Conservation (phyloP, 2,888 invertebrate genomes). For the Agrotis exclamationis region DNA sequence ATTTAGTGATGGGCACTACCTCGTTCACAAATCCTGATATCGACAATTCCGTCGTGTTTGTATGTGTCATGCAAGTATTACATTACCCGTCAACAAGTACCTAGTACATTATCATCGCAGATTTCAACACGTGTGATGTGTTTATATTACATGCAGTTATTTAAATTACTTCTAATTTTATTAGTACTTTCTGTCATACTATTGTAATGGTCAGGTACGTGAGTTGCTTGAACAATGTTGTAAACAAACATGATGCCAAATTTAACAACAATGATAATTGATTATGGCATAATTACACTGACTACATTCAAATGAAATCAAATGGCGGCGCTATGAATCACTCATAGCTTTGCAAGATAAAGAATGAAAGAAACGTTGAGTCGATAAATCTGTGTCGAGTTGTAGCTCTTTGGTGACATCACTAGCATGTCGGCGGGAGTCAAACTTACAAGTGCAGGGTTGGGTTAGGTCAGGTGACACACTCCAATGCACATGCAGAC, state of each 20-base stretch:
- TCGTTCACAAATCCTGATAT: conserved; percentile 37
- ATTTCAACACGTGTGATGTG: conserved; percentile 29
- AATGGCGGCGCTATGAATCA: conserved; percentile 18
- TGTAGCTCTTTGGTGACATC: conserved; percentile 61
- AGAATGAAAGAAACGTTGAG: conserved; percentile 21
- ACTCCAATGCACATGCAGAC: conserved; percentile 80
- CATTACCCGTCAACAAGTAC: conserved; percentile 47
- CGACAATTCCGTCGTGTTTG: conserved; percentile 39
- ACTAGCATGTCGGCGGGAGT: conserved; percentile 78
- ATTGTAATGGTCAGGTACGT: conserved; percentile 16
- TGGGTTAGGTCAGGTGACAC: conserved; percentile 90
- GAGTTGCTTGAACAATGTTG: conserved; percentile 31
- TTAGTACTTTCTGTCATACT: conserved; percentile 13
- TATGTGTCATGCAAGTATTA: conserved; percentile 37
- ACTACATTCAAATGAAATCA: conserved; percentile 22
- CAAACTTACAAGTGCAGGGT: conserved; percentile 85
- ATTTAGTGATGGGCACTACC: conserved; percentile 71
- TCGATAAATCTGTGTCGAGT: conserved; percentile 63
- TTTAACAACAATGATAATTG: conserved; percentile 33
- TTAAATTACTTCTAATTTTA: conserved; percentile 13
- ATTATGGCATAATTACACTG: conserved; percentile 30
- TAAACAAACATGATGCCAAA: conserved; percentile 35
- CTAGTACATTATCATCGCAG: conserved; percentile 45
- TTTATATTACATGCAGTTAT: conserved; percentile 39
- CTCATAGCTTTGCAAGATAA: background rate